Evolutionary conservation across 2,113 vertebrate genomes (phyloP).

Genomic region (Hyperopisus bebe): DNA sequence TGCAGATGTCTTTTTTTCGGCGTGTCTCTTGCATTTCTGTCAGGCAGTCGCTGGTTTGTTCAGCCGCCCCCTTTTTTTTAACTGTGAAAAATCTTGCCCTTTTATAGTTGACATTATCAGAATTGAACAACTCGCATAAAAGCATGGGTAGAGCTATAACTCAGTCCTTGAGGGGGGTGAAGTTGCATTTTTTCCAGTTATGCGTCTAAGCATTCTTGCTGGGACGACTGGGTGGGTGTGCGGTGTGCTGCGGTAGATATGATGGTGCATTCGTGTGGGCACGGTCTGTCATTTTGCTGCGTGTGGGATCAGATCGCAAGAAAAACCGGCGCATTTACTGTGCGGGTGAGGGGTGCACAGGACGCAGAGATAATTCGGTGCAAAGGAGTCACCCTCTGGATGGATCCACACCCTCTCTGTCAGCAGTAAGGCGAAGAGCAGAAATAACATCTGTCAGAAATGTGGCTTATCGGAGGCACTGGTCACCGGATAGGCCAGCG

Average conservation of each 20-base stretch:
- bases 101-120: neutral
- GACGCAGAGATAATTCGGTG: neutral
- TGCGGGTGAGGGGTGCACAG: neutral
- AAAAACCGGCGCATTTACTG: neutral
- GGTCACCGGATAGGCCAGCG: neutral
- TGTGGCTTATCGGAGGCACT: neutral
- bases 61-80: neutral
- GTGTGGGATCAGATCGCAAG: neutral
- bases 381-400: neutral
- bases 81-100: neutral
- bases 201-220: neutral
- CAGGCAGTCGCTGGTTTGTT: neutral
- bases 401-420: neutral
- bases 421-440: neutral
- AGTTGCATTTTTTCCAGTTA: neutral
- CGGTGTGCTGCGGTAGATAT: neutral
- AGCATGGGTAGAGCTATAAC: neutral
- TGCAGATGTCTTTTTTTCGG: neutral
- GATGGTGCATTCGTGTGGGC: neutral
- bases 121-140: neutral
- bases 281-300: neutral
- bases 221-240: neutral
- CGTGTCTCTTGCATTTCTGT: neutral
- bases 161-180: neutral
- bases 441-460: neutral